These are phyloP conservation scores for Petrolisthes cinctipes DNA, from an alignment of 2,888 invertebrate genomes.

Conservation along the genomic window DNA sequence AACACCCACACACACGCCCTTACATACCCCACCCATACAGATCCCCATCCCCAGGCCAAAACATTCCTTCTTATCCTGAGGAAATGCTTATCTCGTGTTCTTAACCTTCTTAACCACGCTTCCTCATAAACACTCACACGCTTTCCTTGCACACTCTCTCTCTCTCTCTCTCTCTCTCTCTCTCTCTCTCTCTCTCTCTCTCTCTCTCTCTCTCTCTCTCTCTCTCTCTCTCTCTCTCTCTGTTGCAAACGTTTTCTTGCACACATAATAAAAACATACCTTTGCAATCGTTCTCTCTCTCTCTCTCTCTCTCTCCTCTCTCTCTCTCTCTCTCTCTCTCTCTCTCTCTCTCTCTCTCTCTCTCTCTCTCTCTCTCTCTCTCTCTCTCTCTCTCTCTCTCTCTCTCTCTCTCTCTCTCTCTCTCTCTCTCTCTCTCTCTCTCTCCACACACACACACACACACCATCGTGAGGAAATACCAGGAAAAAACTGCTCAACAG, in stretches of 20 bases:
- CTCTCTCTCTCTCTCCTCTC: not conserved
- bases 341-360: not conserved
- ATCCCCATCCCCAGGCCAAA: too few relatives aligned
- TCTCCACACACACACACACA: too few relatives aligned
- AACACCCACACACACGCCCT: not conserved
- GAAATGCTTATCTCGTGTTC: not conserved
- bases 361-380: not conserved
- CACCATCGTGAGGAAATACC: too few relatives aligned
- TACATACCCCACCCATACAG: not conserved
- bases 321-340: not conserved
- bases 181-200: too few relatives aligned
- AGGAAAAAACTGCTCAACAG: too few relatives aligned
- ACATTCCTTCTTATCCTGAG: too few relatives aligned
- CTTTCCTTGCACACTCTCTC: too few relatives aligned
- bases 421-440: too few relatives aligned
- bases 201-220: not conserved
- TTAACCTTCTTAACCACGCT: not conserved
- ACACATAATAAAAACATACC: not conserved
- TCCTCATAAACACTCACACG: not conserved
- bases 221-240: conserved; percentile 2
- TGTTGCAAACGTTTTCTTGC: not conserved
- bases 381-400: conserved; percentile 20
- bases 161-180: too few relatives aligned
- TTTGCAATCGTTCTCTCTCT: not conserved
- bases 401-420: too few relatives aligned